These are phyloP conservation scores for Caenorhabditis panamensis DNA, from an alignment of 2,888 invertebrate species.

Conservation along the genomic window DNA sequence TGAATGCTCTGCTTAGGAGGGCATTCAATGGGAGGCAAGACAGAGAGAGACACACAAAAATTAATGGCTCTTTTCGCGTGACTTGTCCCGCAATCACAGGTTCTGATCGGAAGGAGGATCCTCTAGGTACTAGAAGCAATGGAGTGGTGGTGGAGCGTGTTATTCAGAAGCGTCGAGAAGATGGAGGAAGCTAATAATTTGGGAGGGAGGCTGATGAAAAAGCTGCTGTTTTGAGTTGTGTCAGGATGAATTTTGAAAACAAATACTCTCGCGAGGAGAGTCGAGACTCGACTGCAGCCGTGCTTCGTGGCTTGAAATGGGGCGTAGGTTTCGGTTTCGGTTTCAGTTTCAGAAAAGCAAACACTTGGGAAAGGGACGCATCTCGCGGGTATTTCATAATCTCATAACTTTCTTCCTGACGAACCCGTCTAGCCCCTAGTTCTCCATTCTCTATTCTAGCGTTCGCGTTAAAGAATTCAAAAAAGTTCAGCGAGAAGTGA, in stretches of 20 bases:
- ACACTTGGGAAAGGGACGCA: not conserved
- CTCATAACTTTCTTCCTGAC: no score
- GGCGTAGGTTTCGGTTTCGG: no score
- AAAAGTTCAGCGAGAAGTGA: conserved; percentile 15
- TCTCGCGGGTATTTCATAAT: conserved; percentile 10
- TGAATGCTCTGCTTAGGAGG: conserved; percentile 50
- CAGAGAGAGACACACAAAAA: conserved; percentile 33
- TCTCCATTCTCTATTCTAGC: not conserved
- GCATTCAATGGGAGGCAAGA: conserved; percentile 35
- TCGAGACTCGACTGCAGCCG: no score
- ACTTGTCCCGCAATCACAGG: conserved; percentile 36
- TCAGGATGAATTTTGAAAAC: conserved; percentile 49
- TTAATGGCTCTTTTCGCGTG: conserved; percentile 49
- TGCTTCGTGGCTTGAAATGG: not conserved
- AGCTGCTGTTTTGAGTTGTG: conserved; percentile 41
- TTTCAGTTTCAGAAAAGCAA: conserved; percentile 44
- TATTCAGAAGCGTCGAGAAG: not conserved
- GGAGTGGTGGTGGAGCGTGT: not conserved
- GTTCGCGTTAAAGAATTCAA: conserved; percentile 8
- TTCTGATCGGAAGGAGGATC: conserved; percentile 2
- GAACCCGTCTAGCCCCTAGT: not conserved
- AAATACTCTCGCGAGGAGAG: conserved; percentile 20
- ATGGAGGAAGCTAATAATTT: conserved; percentile 26
- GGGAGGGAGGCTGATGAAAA: conserved; percentile 29
- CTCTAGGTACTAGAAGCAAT: not conserved